Base-by-base conservation (phyloP, 2,113 vertebrate genomes). In the Solea senegalensis region DNA sequence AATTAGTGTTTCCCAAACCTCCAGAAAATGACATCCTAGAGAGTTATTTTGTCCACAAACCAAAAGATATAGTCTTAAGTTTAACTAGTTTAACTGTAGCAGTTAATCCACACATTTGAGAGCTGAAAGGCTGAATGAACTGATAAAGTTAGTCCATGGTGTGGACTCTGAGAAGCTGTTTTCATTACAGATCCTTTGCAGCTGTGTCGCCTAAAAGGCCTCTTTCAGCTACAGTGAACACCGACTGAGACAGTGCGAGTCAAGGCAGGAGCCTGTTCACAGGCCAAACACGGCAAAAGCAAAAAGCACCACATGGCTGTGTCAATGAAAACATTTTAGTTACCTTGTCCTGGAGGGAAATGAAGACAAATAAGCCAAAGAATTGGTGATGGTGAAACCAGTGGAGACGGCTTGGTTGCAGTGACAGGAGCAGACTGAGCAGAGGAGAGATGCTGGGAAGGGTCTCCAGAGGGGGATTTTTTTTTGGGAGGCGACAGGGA, bases 261-360 rank as follows among this genome's bases (percentile, higher is more conserved):
- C 28, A 58, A 26, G 57, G 46, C 59, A 27, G 10, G 15, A 0
- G 51, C 5, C 59, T 49, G 77, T 66, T 58, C 4, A 43, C 34
- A 52, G 10, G 43, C 45, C 3, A 34, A 44, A 85, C 74, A 39
- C 49, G 8, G 49, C 49, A 39, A 5, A 53, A 6, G 21, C 8
- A 9, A 27, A 52, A 26, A 52, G 16, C 8, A 21, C 8, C n/a
- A 16, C n/a, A 16, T 10, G 21, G 53, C n/a, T 11, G 26, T 28
- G 26, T 40, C 8, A 58, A 50, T 10, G 53, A 56, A 63, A 83
- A 48, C 16, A 52, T 1, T 53, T 74, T 70, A 81, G 71, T 65
- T 90, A 90, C 89, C 87, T 86, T 60, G 3, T 56, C 0, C 2
- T 43, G 54, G 58, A 72, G 81, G 46, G 5, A 39, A 11, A 46